Evolutionary conservation across 2,888 invertebrate species (phyloP).

Genomic region (Dorcus hopei): DNA sequence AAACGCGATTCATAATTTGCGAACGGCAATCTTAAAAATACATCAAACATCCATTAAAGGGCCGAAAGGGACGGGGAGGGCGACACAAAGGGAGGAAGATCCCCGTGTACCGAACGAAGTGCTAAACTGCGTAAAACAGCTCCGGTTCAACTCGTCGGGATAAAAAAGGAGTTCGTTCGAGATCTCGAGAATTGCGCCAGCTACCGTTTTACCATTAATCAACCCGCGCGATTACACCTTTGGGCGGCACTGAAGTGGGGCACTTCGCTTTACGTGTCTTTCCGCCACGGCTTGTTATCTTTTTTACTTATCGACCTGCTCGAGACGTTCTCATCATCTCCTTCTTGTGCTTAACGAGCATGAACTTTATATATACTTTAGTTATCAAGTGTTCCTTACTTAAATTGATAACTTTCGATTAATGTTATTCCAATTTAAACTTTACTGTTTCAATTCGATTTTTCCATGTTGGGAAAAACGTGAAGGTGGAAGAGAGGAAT

Average conservation of each 20-base stretch:
- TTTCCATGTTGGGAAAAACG: too few species aligned
- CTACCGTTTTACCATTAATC: constrained; percentile 28
- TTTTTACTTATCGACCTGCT: background rate
- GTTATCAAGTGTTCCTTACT: too few species aligned
- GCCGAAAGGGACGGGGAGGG: background rate
- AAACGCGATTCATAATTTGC: constrained; percentile 12
- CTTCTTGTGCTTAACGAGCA: too few species aligned
- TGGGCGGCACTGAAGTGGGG: constrained; percentile 22
- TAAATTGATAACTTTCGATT: too few species aligned
- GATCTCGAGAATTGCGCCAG: constrained; percentile 23
- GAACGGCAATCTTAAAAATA: too few species aligned
- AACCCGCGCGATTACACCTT: constrained; percentile 30
- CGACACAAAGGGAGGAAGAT: constrained; percentile 5
- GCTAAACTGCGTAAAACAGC: constrained; percentile 29
- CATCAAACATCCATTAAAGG: background rate
- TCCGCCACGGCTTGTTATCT: constrained; percentile 16
- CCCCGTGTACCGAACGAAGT: constrained; percentile 23
- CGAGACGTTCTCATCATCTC: too few species aligned
- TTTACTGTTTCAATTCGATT: too few species aligned
- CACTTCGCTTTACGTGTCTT: constrained; percentile 15
- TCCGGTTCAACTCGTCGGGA: constrained; percentile 18
- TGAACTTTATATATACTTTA: too few species aligned
- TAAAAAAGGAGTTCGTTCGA: constrained; percentile 24
- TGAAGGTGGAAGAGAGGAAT: too few species aligned
- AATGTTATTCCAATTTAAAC: too few species aligned